These are phyloP conservation scores for Netelia fuscicornis DNA, from an alignment of 2,888 invertebrate genomes.

Conservation along the genomic window DNA sequence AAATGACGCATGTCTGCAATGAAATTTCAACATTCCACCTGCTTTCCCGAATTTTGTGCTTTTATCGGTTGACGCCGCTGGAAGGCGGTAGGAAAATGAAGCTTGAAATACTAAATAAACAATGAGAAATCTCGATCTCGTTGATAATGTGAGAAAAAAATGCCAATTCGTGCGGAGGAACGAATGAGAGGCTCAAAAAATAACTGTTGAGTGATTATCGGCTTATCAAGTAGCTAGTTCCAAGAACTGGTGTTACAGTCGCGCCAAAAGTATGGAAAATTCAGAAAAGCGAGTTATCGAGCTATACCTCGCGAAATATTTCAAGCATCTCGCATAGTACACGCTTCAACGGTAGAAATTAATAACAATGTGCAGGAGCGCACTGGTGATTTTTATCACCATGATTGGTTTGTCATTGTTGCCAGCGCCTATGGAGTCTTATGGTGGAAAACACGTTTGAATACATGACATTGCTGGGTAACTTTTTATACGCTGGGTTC, in stretches of 20 bases:
- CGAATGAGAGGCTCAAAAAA: not conserved
- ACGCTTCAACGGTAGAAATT: slow-evolving; percentile 11
- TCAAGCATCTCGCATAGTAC: slow-evolving; percentile 24
- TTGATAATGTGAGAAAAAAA: not conserved
- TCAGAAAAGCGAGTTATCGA: not conserved
- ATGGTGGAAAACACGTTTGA: too few species aligned
- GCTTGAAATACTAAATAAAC: not conserved
- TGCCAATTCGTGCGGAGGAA: not conserved
- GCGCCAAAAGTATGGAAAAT: slow-evolving; percentile 2
- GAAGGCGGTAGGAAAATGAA: not conserved
- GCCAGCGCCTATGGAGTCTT: too few species aligned
- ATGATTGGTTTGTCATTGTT: not conserved
- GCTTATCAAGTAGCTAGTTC: not conserved
- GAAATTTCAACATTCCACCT: slow-evolving; percentile 43
- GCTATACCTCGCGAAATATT: not conserved
- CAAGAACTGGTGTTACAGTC: not conserved
- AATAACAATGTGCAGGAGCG: not conserved
- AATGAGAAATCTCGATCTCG: not conserved
- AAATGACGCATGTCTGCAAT: slow-evolving; percentile 83
- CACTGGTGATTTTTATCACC: not conserved
- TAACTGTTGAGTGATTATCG: not conserved
- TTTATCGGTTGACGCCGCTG: not conserved
- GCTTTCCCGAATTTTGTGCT: not conserved
- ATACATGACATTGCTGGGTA: too few species aligned
- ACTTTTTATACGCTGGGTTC: too few species aligned